A percentile compares a stretch with the other conserved stretches of the same genome.
These are phyloP conservation scores for Plutomurus gul DNA, from an alignment of 1,140 invertebrate genomes.

Conservation along the genomic window DNA sequence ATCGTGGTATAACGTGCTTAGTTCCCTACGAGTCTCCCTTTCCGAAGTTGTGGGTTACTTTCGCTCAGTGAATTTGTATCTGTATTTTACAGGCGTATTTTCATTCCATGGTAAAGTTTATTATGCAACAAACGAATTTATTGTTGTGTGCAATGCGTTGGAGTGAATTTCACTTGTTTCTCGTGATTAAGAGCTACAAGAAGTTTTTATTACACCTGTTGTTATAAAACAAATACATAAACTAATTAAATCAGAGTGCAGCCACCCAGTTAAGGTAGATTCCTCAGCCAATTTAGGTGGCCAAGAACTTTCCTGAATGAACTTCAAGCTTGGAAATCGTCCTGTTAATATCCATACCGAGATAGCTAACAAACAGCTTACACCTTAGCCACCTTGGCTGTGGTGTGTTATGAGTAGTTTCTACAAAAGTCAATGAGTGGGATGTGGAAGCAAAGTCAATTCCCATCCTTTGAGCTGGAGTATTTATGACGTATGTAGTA, in stretches of 20 bases:
- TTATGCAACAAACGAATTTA: too few relatives aligned
- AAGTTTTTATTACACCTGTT: not conserved
- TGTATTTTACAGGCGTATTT: too few relatives aligned
- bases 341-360: not conserved
- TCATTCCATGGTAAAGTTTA: too few relatives aligned
- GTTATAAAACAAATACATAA: not conserved
- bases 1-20: too few relatives aligned
- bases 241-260: not conserved
- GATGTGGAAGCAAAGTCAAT: constrained; percentile 9
- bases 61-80: too few relatives aligned
- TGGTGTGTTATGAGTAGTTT: not conserved
- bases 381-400: too few relatives aligned
- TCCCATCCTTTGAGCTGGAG: not conserved
- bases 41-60: too few relatives aligned
- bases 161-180: not conserved
- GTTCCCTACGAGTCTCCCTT: not conserved
- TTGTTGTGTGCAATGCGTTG: not conserved
- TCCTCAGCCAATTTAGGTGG: not conserved
- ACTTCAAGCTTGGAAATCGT: not conserved
- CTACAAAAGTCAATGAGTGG: constrained; percentile 2
- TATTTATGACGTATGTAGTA: constrained; percentile 13
- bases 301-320: constrained; percentile 1
- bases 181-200: not conserved
- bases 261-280: too few relatives aligned
- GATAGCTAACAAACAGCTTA: not conserved